Base-by-base conservation (phyloP, 2,888 invertebrate genomes). In the Dolichopus griseipennis region DNA sequence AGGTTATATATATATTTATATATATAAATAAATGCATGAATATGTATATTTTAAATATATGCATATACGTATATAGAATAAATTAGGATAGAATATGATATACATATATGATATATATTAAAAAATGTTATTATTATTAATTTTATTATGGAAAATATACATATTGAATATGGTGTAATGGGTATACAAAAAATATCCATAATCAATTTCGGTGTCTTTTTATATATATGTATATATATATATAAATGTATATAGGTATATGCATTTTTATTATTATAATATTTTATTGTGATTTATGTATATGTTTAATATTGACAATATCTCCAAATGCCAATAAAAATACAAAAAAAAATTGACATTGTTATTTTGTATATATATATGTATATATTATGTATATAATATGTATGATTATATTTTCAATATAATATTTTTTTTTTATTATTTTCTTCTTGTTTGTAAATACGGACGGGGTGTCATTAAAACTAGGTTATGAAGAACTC, bases 311-410 rank as follows among this genome's bases (percentile, higher is more conserved):
- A 18, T 52, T 52, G 52, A 52, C 52, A 52, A 52, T 52, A 52
- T 52, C 52, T 52, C 52, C 2, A 52, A 52, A 52, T 52, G 52
- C 15, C 52, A 52, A 37, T 37, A 37, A 37, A 37, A 37, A 27
- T 4, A 27, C 2, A 27, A 27, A 27, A 4, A 27, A 6, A 52
- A 52, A 52, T 15, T 52, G 52, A 52, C 52, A 52, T 52, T 52
- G 52, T 52, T 52, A 52, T 52, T 52, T 52, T 52, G 52, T 52
- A 52, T 52, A 52, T 52, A n/a, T n/a, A n/a, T n/a, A n/a, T n/a
- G n/a, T n/a, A n/a, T n/a, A n/a, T n/a, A n/a, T n/a, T n/a, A n/a
- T n/a, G n/a, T n/a, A n/a, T n/a, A n/a, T n/a, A n/a, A n/a, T n/a
- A n/a, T n/a, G n/a, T n/a, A 52, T 52, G 15, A 52, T 52, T 18